phyloP scores from a whole-genome alignment of 2,888 invertebrate genomes.

The Drosophila greeni region DNA sequence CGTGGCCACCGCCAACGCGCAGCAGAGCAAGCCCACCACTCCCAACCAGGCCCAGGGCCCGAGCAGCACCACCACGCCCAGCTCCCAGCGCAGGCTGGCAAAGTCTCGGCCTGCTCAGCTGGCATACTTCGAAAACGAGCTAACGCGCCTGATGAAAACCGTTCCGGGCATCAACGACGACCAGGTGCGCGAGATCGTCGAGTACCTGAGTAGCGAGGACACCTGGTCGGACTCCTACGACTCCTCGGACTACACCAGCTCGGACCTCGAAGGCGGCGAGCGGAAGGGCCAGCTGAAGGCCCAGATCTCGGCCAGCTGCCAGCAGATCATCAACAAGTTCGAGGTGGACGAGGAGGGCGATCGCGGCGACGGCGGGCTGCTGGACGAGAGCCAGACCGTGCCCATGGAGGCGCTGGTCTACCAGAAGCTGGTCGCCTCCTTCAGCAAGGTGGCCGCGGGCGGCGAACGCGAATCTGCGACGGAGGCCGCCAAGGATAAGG shows the following conservation, averaged over 20 bases:
- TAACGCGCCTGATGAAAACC: conserved; percentile 94
- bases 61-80: conserved; percentile 65
- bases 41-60: conserved; percentile 74
- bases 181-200: conserved; percentile 93
- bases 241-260: conserved; percentile 94
- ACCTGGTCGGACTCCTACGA: conserved; percentile 97
- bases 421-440: conserved; percentile 89
- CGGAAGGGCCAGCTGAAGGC: conserved; percentile 87
- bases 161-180: conserved; percentile 94
- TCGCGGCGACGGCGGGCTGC: conserved; percentile 80
- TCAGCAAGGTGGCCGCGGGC: conserved; percentile 86
- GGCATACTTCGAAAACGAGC: conserved; percentile 92
- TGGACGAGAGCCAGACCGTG: conserved; percentile 80
- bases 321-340: conserved; percentile 92
- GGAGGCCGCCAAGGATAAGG: conserved; percentile 24
- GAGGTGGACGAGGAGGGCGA: conserved; percentile 83
- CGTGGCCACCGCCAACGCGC: conserved; percentile 82
- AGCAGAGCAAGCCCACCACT: conserved; percentile 65
- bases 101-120: conserved; percentile 89
- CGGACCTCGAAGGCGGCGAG: conserved; percentile 86
- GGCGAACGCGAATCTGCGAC: conserved; percentile 65
- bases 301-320: conserved; percentile 92
- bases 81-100: conserved; percentile 58
- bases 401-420: conserved; percentile 91
- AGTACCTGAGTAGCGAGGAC: conserved; percentile 94